These are phyloP conservation scores for Tetragonula carbonaria DNA, from an alignment of 2,888 invertebrate genomes.

Conservation along the genomic window DNA sequence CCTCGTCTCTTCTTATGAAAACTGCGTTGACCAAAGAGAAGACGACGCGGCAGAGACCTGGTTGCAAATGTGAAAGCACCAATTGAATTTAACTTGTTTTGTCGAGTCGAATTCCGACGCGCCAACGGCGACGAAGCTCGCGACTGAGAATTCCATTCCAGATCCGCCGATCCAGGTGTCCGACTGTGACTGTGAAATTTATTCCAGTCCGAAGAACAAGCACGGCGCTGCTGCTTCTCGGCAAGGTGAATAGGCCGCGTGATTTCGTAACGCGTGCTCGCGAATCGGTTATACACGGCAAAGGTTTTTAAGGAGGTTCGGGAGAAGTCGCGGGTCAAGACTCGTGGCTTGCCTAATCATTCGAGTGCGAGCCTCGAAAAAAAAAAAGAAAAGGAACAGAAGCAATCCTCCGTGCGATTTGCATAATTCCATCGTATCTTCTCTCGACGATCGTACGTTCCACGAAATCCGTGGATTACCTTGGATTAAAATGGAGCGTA, in stretches of 20 bases:
- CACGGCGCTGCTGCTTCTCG: conserved; percentile 1
- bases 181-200: not conserved
- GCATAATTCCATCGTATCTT: conserved; percentile 22
- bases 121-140: not conserved
- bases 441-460: not conserved
- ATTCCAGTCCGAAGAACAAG: not conserved
- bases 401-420: not conserved
- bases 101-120: not conserved
- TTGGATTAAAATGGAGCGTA: conserved; percentile 5
- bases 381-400: not conserved
- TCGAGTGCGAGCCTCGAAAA: not conserved
- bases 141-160: not conserved
- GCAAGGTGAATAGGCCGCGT: not conserved
- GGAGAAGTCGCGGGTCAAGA: not conserved
- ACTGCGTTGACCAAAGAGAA: not conserved
- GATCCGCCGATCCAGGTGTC: not conserved
- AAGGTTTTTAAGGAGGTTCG: not conserved
- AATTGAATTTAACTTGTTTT: not conserved
- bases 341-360: not conserved
- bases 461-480: conserved; percentile 14
- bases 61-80: not conserved
- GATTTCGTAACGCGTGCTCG: conserved; percentile 31
- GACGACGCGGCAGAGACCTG: too few species aligned
- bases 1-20: conserved; percentile 3
- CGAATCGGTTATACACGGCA: conserved; percentile 21